phyloP scores from a whole-genome alignment of 2,797 vertebrate species.

The Pantherophis alleghaniensis region DNA sequence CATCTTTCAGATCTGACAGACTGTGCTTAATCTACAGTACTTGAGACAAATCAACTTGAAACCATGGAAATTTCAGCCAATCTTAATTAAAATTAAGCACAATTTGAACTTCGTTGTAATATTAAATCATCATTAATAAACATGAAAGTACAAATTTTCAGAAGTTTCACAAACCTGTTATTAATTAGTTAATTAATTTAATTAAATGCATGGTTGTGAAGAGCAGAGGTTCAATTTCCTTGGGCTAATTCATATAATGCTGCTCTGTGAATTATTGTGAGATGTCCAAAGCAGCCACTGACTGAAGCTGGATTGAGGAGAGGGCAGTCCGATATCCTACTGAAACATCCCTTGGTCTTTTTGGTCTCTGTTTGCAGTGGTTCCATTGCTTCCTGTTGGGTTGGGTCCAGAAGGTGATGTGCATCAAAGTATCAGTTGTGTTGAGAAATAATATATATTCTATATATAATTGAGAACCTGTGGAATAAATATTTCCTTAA shows the following conservation, averaged over 20 bases:
- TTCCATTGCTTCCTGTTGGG: background rate
- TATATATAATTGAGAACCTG: background rate
- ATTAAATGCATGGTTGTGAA: background rate
- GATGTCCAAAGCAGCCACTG: background rate
- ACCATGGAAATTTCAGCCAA: background rate
- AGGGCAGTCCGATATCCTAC: background rate
- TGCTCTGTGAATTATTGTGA: background rate
- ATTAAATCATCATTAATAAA: background rate
- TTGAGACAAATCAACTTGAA: background rate
- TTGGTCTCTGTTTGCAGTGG: background rate
- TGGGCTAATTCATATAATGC: background rate
- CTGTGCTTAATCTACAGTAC: background rate
- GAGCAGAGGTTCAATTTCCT: background rate
- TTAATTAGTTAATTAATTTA: background rate
- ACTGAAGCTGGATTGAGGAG: background rate
- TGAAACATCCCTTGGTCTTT: background rate
- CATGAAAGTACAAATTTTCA: background rate
- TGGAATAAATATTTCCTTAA: background rate
- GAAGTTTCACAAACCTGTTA: background rate
- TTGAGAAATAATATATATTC: background rate
- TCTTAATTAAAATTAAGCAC: background rate
- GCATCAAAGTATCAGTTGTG: background rate
- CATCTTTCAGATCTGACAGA: background rate
- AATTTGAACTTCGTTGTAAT: background rate
- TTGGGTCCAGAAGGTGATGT: background rate